Evolutionary conservation across 2,113 vertebrate genomes (phyloP), one percentile per base, ranked within the genome.

Genomic region (Podilymbus podiceps): DNA sequence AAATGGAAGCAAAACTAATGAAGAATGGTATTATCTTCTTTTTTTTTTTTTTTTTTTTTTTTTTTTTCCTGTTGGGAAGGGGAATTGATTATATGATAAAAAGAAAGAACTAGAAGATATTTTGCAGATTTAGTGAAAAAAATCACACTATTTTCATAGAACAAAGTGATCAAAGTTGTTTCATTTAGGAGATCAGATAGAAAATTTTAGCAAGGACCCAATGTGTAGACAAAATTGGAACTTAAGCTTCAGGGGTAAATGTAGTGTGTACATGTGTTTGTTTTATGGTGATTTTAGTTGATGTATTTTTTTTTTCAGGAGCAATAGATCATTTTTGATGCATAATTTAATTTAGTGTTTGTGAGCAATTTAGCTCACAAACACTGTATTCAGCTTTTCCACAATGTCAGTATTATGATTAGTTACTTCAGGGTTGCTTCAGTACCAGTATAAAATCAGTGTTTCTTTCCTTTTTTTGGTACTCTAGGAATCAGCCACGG

Each of bases 401-500:
- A 60, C 17, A 49, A 25, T 92, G 75, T 77, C 17, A 74, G 15
- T 81, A 20, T 88, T 85, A 73, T 22, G 20, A 66, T 89, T 93
- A 47, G 42, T 94, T 89, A 15, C 28, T 25, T 42, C 13, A 78
- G 13, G 23, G 2, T 27, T 81, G 5, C 64, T 90, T 91, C 46
- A 64, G 22, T 33, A 87, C 28, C 79, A 49, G 9, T 77, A 25
- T 49, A 33, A 76, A 53, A 85, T 49, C 40, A 38, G 10, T 52
- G 30, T 82, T 35, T 93, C 42, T 87, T 74, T 76, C 85, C 93
- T 64, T 60, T 82, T 93, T 84, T 78, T 88, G 77, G 73, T 89
- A 13, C 71, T 97, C 88, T 86, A 98, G 98, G 98, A 96, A 98
- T 94, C 76, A 93, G 90, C 83, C 82, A 96, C 89, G 92, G 98